Evolutionary conservation across 2,797 vertebrate species (phyloP).

Genomic region (Lagocephalus sceleratus): DNA sequence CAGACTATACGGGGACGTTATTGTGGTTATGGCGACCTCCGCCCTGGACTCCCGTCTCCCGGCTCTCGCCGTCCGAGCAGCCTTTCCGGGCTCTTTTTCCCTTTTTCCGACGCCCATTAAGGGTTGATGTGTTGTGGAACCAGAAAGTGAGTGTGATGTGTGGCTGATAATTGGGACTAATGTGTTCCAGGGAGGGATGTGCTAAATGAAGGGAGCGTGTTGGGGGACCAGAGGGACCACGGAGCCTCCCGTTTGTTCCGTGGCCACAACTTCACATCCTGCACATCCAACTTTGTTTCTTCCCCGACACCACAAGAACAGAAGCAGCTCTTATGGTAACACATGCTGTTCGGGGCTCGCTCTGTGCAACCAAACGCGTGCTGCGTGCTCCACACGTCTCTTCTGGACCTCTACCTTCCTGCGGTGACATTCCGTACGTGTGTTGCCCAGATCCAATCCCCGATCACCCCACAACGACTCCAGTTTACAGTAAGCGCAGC

Average conservation of each 20-base stretch:
- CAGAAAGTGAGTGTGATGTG: slow-evolving; percentile 12
- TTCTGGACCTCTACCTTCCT: too few species aligned
- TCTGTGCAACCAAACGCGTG: too few species aligned
- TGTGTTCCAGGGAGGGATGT: not conserved
- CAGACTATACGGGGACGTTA: slow-evolving; percentile 18
- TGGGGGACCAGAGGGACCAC: not conserved
- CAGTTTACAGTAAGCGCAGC: too few species aligned
- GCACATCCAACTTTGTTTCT: not conserved
- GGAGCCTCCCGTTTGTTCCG: not conserved
- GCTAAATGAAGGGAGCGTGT: not conserved
- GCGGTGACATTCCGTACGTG: too few species aligned
- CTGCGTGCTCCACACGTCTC: too few species aligned
- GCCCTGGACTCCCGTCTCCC: slow-evolving; percentile 7
- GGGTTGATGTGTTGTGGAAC: slow-evolving; percentile 26
- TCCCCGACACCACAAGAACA: not conserved
- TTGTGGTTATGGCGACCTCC: slow-evolving; percentile 40
- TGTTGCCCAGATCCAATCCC: too few species aligned
- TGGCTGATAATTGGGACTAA: slow-evolving; percentile 9
- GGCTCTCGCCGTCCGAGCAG: not conserved
- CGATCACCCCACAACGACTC: too few species aligned
- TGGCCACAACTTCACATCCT: not conserved
- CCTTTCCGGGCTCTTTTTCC: not conserved
- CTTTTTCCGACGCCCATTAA: not conserved
- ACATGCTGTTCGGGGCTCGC: too few species aligned
- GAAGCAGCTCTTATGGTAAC: too few species aligned